Evolutionary conservation across 2,797 vertebrate species (phyloP).

Genomic region (Triplophysa bombifrons): DNA sequence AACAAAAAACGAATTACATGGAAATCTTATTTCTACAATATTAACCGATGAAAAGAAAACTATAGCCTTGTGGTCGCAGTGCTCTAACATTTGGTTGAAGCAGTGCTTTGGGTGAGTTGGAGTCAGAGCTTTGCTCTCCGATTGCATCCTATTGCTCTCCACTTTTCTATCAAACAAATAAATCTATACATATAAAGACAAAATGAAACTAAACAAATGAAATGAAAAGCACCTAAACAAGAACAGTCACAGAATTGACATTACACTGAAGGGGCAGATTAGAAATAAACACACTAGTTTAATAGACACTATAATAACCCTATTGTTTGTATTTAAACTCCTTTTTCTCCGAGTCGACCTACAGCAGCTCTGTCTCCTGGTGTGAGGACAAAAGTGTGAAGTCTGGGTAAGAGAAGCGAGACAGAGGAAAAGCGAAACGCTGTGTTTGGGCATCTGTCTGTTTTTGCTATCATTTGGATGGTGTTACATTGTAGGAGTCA

Average conservation of each 20-base stretch:
- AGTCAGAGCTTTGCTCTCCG: too few relatives aligned
- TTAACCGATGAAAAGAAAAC: too few relatives aligned
- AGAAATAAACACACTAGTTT: neutral
- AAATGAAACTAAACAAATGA: neutral
- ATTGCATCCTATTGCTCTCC: neutral
- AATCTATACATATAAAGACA: neutral
- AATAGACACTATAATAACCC: neutral
- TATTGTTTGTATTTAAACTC: neutral
- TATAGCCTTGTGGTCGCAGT: too few relatives aligned
- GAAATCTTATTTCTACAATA: too few relatives aligned
- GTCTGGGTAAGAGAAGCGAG: conserved; percentile 13
- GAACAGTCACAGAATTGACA: neutral
- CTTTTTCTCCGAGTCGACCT: neutral
- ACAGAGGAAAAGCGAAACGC: conserved; percentile 5
- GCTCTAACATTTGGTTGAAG: too few relatives aligned
- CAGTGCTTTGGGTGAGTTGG: too few relatives aligned
- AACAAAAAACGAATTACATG: too few relatives aligned
- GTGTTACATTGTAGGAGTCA: conserved; percentile 40
- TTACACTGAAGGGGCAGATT: neutral
- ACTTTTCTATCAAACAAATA: neutral
- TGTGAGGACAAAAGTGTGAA: conserved; percentile 8
- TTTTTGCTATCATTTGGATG: conserved; percentile 20
- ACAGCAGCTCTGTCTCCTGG: neutral
- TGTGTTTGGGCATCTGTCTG: conserved; percentile 22
- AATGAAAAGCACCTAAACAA: neutral